Base-by-base conservation (phyloP, 2,888 invertebrate genomes). In the Coenonympha arcania region DNA sequence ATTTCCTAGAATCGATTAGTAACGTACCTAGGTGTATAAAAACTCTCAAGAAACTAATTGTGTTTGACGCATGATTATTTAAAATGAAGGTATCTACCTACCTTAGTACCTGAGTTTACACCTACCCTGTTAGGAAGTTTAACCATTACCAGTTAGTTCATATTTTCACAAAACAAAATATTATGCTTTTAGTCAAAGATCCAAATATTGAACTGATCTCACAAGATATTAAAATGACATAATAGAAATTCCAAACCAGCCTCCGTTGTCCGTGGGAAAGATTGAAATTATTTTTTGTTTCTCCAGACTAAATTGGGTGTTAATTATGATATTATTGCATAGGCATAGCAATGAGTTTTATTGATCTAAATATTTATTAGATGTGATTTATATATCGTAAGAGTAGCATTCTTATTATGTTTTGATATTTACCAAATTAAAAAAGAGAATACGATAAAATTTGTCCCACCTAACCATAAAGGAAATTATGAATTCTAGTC, bases 401-500 rank as follows among this genome's bases (percentile, higher is more conserved):
- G 8, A 8, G 15, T 39, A 22, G 24, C 15, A 22, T 15, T 37
- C 9, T 2, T 13, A 42, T 6, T 31, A 30, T 43, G 37, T 43
- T 36, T 37, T 6, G 26, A n/a, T n/a, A n/a, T n/a, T n/a, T 15
- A 24, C 13, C n/a, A 2, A 33, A 40, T 18, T 18, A 34, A 44
- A 34, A 40, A 34, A 39, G 31, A 22, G 11, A 9, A 24, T 39
- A 30, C 11, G 9, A 33, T 36, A 54, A 52, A 46, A 45, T n/a
- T n/a, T n/a, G 44, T 43, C 40, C 39, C 42, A 39, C 31, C 49
- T 52, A 67, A 66, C 62, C 59, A 49, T 67, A 52, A 55, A 49
- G 36, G 43, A 44, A 52, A 75, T 77, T 79, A 70, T 58, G 61
- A 69, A 82, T 81, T 77, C 82, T 68, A 56, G 66, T 77, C 77